phyloP scores from a whole-genome alignment of 2,113 vertebrate genomes.

The Globicephala melas region DNA sequence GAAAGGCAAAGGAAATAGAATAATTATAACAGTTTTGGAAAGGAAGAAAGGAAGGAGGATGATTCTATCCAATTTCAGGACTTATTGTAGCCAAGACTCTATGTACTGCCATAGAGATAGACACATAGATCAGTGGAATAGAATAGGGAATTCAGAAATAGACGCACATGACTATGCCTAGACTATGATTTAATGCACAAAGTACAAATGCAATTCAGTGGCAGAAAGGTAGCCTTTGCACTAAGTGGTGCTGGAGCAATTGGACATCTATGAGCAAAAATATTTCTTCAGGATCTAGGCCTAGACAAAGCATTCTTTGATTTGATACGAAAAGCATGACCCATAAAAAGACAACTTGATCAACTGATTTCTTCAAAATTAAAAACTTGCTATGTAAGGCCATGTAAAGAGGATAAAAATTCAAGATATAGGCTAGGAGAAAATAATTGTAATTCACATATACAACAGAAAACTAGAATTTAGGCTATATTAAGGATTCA shows the following conservation, averaged over 20 bases:
- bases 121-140: neutral
- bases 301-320: neutral
- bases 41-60: neutral
- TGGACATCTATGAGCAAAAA: neutral
- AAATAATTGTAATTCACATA: neutral
- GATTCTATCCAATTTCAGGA: neutral
- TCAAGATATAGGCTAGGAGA: neutral
- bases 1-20: neutral
- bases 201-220: neutral
- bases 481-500: neutral
- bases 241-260: neutral
- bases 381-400: neutral
- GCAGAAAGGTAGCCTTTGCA: neutral
- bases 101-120: neutral
- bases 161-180: neutral
- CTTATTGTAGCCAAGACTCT: neutral
- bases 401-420: neutral
- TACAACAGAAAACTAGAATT: neutral
- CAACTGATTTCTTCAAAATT: neutral
- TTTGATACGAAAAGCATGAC: neutral
- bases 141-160: neutral
- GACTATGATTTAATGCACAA: neutral
- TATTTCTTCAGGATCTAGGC: neutral
- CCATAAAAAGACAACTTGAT: neutral
- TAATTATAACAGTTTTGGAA: neutral